Percentiles rank a stretch among this genome's conserved stretches.
Conservation (phyloP, 2,888 invertebrate genomes). For the Pachymerium ferrugineum region DNA sequence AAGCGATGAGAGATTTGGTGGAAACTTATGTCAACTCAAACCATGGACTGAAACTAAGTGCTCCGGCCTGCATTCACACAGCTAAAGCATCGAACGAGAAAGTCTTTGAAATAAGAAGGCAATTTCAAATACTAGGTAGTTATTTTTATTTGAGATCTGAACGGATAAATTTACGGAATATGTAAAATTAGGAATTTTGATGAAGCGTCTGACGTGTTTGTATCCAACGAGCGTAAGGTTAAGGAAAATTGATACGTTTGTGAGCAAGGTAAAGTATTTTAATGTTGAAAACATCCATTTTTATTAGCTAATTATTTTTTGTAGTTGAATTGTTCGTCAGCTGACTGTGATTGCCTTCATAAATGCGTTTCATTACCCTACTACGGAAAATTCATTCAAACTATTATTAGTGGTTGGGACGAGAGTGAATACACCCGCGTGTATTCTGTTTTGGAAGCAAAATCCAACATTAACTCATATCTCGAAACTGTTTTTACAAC, state of each 20-base stretch:
- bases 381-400: conserved; percentile 47
- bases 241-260: background rate
- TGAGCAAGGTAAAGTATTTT: background rate
- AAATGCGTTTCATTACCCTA: conserved; percentile 44
- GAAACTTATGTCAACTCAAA: background rate
- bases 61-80: background rate
- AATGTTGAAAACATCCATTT: background rate
- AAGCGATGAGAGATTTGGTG: background rate
- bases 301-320: background rate
- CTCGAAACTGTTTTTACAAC: background rate
- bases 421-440: conserved; percentile 46
- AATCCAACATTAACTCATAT: conserved; percentile 37
- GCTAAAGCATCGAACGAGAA: background rate
- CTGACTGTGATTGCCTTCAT: background rate
- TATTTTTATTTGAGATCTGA: no score
- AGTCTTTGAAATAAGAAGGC: background rate
- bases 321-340: background rate
- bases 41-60: background rate
- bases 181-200: background rate
- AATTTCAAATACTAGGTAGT: background rate
- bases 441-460: conserved; percentile 42
- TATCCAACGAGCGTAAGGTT: background rate
- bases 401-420: conserved; percentile 48
- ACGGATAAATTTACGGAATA: no score
- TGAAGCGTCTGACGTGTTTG: background rate